Base-by-base conservation (phyloP, 2,888 invertebrate genomes). In the Drosophila subquinaria region DNA sequence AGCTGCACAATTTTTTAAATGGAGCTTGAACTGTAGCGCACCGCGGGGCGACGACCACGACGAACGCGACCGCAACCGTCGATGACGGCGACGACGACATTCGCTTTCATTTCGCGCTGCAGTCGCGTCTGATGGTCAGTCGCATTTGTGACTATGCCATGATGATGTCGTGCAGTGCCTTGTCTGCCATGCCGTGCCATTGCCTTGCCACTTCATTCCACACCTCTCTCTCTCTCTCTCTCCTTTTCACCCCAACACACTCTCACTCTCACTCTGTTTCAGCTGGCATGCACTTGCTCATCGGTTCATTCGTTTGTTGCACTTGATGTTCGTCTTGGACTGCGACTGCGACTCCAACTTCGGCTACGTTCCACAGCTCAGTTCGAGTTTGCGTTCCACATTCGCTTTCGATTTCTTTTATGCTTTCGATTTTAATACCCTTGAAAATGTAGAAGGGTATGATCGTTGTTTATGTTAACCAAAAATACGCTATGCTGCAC, bases 391-490 rank as follows among this genome's bases (percentile, higher is more conserved):
- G 61, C 42, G 62, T 51, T 71, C 71, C 48, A 57, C 69, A 72
- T 78, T 88, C 79, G 89, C 90, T 88, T 88, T 88, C 87, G 90
- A 86, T 90, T 88, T 88, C 87, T 81, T 81, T 86, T 73, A 76
- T 66, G 85, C 88, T 89, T 86, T 89, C 85, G 85, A 76, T 89
- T 89, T 87, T 81, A 51, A 81, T 86, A 83, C 86, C 88, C 86
- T 88, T 88, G 76, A 76, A 85, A 69, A 47, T 59, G 51, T 40
- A 56, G 48, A 65, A 55, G 70, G 59, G 61, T 60, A 75, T 64
- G 47, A 67, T 15, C 38, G 47, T 11, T 30, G 36, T 43, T 8
- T 20, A 43, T 20, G 1, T 43, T 43, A 43, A 11, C 5, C 27
- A 27, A 27, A 27, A 27, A 27, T 5, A 0, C 5, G 5, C 27